Conservation (phyloP, 2,888 invertebrate species). For the Phytoseiulus persimilis region DNA sequence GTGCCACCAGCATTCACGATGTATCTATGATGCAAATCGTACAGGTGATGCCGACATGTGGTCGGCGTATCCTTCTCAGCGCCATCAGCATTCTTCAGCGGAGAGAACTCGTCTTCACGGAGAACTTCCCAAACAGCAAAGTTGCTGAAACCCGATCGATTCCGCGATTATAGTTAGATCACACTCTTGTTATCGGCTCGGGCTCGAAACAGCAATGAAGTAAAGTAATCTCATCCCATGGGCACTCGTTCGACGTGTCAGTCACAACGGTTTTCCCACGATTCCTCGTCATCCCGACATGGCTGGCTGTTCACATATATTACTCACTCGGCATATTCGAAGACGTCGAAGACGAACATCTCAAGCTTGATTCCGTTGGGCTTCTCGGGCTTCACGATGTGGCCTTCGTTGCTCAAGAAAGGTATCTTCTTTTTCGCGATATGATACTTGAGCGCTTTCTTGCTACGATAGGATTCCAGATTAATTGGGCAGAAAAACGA, state of each 20-base stretch:
- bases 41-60: slow-evolving; percentile 60
- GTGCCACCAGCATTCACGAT: slow-evolving; percentile 71
- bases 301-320: too few relatives aligned
- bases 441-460: slow-evolving; percentile 76
- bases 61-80: slow-evolving; percentile 81
- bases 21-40: slow-evolving; percentile 52
- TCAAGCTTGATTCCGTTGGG: slow-evolving; percentile 97
- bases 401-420: slow-evolving; percentile 64
- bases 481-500: slow-evolving; percentile 40
- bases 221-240: too few relatives aligned
- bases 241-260: too few relatives aligned
- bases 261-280: too few relatives aligned
- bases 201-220: too few relatives aligned
- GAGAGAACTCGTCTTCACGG: slow-evolving; percentile 88
- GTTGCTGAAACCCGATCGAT: slow-evolving; percentile 54
- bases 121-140: slow-evolving; percentile 87
- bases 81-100: slow-evolving; percentile 83
- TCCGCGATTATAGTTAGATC: too few relatives aligned
- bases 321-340: slow-evolving; percentile 71
- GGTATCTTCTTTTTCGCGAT: slow-evolving; percentile 97
- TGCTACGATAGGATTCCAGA: slow-evolving; percentile 47
- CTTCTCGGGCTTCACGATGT: slow-evolving; percentile 63
- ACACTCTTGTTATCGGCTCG: too few relatives aligned
- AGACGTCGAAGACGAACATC: slow-evolving; percentile 98
- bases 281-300: too few relatives aligned